A percentile compares a stretch with the other conserved stretches of the same genome.
phyloP scores from a whole-genome alignment of 2,797 vertebrate species.

The Coregonus sp. region DNA sequence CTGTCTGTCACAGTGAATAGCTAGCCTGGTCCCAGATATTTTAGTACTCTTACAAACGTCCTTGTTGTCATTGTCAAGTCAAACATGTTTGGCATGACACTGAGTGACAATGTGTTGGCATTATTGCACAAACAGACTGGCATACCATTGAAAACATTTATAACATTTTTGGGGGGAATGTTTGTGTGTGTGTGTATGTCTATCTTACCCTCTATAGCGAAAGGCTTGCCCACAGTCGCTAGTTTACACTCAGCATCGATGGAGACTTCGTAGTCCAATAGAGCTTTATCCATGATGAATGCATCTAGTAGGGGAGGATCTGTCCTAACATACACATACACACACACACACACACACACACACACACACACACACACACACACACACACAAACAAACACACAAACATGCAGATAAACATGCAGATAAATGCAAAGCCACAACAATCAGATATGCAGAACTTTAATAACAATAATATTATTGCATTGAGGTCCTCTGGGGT shows the following conservation, averaged over 20 bases:
- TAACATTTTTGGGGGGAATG: no score
- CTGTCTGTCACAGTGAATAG: background rate
- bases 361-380: slow-evolving; percentile 5
- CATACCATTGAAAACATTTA: no score
- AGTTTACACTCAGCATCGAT: slow-evolving; percentile 94
- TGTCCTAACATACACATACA: slow-evolving; percentile 79
- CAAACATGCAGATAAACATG: background rate
- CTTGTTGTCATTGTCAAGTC: slow-evolving; percentile 7
- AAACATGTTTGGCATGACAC: background rate
- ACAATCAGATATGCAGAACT: no score
- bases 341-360: slow-evolving; percentile 32
- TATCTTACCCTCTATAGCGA: slow-evolving; percentile 91
- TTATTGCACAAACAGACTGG: no score
- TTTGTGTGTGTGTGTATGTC: slow-evolving; percentile 13
- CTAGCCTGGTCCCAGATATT: background rate
- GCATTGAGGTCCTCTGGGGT: background rate
- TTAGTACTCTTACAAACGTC: background rate
- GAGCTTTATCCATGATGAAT: slow-evolving; percentile 98
- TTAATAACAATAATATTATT: no score
- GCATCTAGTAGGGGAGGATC: slow-evolving; percentile 92
- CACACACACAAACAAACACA: slow-evolving; percentile 9
- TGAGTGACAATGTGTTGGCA: background rate
- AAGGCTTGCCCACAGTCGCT: slow-evolving; percentile 92
- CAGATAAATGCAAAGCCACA: no score
- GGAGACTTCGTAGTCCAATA: slow-evolving; percentile 95